Conservation (phyloP, 2,113 vertebrate species). For the Cryptomyrus ogoouensis region DNA sequence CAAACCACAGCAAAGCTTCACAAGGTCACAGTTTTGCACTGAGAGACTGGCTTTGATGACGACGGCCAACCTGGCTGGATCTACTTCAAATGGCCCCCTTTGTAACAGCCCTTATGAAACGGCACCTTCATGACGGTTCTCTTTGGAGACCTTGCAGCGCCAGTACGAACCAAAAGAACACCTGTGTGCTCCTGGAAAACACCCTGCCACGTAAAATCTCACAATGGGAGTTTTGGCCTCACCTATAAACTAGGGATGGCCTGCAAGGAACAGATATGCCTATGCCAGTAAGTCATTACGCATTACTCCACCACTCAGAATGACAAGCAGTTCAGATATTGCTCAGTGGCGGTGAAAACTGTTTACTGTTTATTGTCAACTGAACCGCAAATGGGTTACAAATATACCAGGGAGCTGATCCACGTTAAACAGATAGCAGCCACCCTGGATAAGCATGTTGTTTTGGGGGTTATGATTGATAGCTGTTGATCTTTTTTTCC, state of each 20-base stretch:
- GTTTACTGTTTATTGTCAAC: not conserved
- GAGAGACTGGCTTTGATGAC: not conserved
- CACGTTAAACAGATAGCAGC: not conserved
- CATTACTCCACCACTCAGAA: not conserved
- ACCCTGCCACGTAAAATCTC: not conserved
- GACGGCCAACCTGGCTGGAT: not conserved
- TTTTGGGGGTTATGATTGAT: not conserved
- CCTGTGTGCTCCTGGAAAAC: not conserved
- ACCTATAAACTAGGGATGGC: not conserved
- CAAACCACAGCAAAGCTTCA: not conserved
- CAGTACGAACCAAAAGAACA: not conserved
- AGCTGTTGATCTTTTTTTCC: not conserved
- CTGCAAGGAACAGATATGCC: not conserved
- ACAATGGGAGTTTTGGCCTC: not conserved
- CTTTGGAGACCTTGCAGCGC: not conserved
- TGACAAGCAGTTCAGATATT: not conserved
- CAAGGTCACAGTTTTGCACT: not conserved
- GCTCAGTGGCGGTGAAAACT: not conserved
- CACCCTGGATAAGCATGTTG: not conserved
- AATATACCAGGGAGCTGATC: not conserved
- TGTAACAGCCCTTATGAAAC: not conserved
- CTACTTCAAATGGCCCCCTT: not conserved
- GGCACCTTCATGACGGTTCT: not conserved
- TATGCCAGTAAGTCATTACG: not conserved
- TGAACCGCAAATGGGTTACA: not conserved